Base-by-base conservation (phyloP, 2,113 vertebrate genomes). In the Sminthopsis crassicaudata region DNA sequence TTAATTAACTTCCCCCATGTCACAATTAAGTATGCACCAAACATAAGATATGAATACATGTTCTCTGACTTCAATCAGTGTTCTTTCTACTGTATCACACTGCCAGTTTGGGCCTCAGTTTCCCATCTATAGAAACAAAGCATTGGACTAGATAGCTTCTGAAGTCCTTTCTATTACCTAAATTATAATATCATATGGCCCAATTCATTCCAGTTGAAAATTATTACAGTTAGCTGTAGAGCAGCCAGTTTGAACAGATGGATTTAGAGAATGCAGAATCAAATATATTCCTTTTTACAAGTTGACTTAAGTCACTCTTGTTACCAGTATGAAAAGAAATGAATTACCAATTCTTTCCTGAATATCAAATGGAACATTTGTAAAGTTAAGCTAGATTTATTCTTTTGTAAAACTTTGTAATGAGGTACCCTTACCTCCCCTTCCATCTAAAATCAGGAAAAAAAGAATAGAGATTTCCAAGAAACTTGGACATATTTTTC, bases 181-280 rank as follows among this genome's bases (percentile, higher is more conserved):
- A 84, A 27, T 89, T 89, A 55, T 96, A 97, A 93, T 97, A 84
- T 57, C 95, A 90, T 96, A 95, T 96, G 92, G 95, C 91, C 92
- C 94, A 97, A 96, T 89, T 93, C 90, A 67, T 94, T 93, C 91
- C 94, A 97, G 91, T 97, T 92, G 96, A 95, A 96, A 98, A 96
- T 97, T 95, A 30, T 94, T 88, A 96, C 89, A 95, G 93, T 92
- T 90, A 52, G 46, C 95, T 97, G 94, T 97, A 95, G 50, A 94
- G 16, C 46, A 98, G 97, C 96, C 97, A 98, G 96, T 98, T 98
- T 98, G 96, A 98, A 98, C 98, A 98, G 98, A 98, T 98, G 98
- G 98, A 97, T 97, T 98, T 97, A 98, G 91, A 97, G 96, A 89
- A 96, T 30, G 14, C 95, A 95, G 96, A 97, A 95, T 98, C 97